Evolutionary conservation across 2,888 invertebrate species (phyloP), one percentile per base, ranked within the genome.

Genomic region (Drosophila falleni): DNA sequence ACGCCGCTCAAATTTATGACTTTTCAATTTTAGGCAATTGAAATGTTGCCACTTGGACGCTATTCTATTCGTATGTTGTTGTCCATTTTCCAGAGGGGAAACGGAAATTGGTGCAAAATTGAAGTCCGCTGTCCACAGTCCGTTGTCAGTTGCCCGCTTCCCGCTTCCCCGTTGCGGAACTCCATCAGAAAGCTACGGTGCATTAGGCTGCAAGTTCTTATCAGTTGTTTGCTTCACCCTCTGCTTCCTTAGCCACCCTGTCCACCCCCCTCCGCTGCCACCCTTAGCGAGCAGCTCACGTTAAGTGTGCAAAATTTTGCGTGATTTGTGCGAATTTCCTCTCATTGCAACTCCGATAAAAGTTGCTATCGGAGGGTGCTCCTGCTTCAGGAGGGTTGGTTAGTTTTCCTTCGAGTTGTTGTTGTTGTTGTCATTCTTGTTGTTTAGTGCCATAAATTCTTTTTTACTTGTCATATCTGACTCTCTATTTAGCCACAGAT

Each of bases 281-380:
- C 73, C 86, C 84, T 61, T 65, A 46, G 61, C 51, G 37, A 53
- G 23, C 63, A 46, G 47, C 71, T 85, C 86, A 82, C 87, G 86
- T 74, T 86, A 86, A 86, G 85, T 86, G 85, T 86, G 85, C 85
- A 86, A 86, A 86, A 86, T 89, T 89, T 78, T 74, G 83, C 86
- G 83, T 86, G 89, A 89, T 86, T 86, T 86, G 87, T 85, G 89
- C 84, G 89, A 89, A 88, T 80, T 80, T 89, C 71, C 56, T 75
- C 67, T 56, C 75, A 75, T 70, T 75, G 55, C 49, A 68, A 71
- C 56, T 15, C 53, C 39, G 89, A 84, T 84, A 84, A 89, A 80
- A 73, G 46, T 72, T 61, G 26, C n/a, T 56, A 62, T 44, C 42
- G 23, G 49, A 39, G 10, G 37, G 8, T 49, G 49, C 37, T 49